Conservation (phyloP, 2,797 vertebrate genomes). For the Sebastes elongatus region DNA sequence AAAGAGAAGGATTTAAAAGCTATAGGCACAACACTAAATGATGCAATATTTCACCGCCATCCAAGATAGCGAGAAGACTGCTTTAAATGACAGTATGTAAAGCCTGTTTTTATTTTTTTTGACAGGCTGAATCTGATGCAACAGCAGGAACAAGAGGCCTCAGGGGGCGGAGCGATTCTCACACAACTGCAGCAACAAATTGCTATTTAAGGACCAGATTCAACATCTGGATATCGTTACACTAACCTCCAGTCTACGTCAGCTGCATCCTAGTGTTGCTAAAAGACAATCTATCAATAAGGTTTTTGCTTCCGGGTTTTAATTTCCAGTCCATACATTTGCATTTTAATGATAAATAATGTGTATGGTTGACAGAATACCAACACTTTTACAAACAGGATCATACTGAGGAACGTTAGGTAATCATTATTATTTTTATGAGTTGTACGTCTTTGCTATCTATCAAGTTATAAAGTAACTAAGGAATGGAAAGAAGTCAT, state of each 20-base stretch:
- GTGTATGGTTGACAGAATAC: not conserved
- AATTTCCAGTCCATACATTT: not conserved
- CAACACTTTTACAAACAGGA: not conserved
- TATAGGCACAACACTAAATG: not conserved
- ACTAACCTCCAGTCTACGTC: not conserved
- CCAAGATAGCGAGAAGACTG: not conserved
- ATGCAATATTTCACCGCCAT: constrained; percentile 33
- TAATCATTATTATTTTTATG: not conserved
- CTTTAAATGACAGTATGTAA: not conserved
- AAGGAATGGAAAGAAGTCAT: not conserved
- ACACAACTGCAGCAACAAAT: constrained; percentile 2
- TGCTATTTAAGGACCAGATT: constrained; percentile 32
- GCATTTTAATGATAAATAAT: not conserved
- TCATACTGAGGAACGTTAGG: not conserved
- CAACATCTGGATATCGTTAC: constrained; percentile 40
- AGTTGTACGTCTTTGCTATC: not conserved
- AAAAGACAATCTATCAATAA: not conserved
- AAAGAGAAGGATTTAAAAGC: not conserved
- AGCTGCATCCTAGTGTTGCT: not conserved
- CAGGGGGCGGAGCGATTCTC: constrained; percentile 38
- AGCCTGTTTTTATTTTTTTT: not conserved
- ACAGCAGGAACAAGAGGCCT: not conserved
- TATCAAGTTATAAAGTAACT: not conserved
- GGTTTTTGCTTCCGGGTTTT: not conserved
- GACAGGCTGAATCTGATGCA: not conserved